These are phyloP conservation scores for Plutella xylostella DNA, from an alignment of 2,888 invertebrate species.

Conservation along the genomic window DNA sequence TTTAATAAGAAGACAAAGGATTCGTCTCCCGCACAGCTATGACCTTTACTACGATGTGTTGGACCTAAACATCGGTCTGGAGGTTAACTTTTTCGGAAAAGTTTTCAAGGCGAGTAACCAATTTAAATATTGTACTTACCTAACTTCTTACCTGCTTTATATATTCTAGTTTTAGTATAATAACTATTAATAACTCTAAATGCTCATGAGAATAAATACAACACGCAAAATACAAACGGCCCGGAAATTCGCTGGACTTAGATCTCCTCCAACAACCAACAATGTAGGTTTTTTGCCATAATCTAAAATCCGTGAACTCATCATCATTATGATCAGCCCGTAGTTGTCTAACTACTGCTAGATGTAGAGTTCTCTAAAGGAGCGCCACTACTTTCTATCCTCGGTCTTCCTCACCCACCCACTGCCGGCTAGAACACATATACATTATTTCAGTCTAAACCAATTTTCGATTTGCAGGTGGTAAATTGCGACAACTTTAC, in stretches of 20 bases:
- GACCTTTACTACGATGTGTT: constrained; percentile 85
- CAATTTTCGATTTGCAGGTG: constrained; percentile 67
- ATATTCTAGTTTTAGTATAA: too few relatives aligned
- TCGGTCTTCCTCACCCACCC: too few relatives aligned
- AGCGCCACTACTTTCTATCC: background rate
- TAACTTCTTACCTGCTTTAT: too few relatives aligned
- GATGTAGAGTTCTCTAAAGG: too few relatives aligned
- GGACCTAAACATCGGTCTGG: constrained; percentile 87
- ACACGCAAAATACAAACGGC: background rate
- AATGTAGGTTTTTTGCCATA: too few relatives aligned
- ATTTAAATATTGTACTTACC: background rate
- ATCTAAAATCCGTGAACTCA: too few relatives aligned
- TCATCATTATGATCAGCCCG: too few relatives aligned
- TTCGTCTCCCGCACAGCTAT: constrained; percentile 81
- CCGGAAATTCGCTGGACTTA: background rate
- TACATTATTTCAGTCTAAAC: too few relatives aligned
- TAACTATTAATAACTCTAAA: too few relatives aligned
- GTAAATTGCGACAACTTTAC: constrained; percentile 91
- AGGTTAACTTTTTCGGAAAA: constrained; percentile 84
- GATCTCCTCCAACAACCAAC: background rate
- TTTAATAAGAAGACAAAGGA: constrained; percentile 83
- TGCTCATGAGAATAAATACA: too few relatives aligned
- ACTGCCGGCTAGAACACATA: too few relatives aligned
- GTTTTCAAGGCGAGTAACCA: constrained; percentile 62
- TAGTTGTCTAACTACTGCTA: too few relatives aligned